Evolutionary conservation across 1,140 invertebrate genomes (phyloP).

Genomic region (Lepidurus apus): DNA sequence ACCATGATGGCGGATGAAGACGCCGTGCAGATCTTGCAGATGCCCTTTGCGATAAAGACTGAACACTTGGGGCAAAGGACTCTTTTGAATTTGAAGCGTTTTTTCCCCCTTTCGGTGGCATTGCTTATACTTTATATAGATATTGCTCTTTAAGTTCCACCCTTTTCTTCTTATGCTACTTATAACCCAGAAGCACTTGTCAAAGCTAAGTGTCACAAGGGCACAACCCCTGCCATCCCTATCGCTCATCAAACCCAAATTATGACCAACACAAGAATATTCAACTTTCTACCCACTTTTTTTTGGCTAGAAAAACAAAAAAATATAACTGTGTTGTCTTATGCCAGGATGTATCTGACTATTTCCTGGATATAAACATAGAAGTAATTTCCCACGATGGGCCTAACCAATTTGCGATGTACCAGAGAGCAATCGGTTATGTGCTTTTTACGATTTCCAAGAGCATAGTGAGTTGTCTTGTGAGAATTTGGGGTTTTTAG

Average conservation of each 20-base stretch:
- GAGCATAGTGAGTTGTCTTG: conserved; percentile 18
- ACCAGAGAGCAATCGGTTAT: not conserved
- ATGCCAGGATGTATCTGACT: not conserved
- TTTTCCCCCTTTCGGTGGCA: not conserved
- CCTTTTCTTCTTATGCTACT: not conserved
- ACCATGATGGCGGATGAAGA: conserved; percentile 5
- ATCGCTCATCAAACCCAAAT: conserved; percentile 9
- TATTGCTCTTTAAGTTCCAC: not conserved
- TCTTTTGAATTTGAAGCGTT: not conserved
- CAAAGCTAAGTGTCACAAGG: conserved; percentile 11
- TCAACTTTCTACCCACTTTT: not conserved
- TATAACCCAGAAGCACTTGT: conserved; percentile 6
- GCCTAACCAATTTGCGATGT: not conserved
- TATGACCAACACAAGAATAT: conserved; percentile 11
- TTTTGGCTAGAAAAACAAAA: not conserved
- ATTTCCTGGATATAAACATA: not conserved
- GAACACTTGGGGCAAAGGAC: not conserved
- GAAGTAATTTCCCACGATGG: conserved; percentile 15
- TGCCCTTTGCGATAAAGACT: not conserved
- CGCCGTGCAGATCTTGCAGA: conserved; percentile 17
- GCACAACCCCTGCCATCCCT: conserved; percentile 12
- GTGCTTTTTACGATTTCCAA: not conserved
- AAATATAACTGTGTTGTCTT: not conserved
- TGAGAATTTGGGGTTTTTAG: not conserved
- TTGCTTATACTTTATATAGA: not conserved